phyloP scores from a whole-genome alignment of 2,113 vertebrate species.

The Rhodinocichla rosea region DNA sequence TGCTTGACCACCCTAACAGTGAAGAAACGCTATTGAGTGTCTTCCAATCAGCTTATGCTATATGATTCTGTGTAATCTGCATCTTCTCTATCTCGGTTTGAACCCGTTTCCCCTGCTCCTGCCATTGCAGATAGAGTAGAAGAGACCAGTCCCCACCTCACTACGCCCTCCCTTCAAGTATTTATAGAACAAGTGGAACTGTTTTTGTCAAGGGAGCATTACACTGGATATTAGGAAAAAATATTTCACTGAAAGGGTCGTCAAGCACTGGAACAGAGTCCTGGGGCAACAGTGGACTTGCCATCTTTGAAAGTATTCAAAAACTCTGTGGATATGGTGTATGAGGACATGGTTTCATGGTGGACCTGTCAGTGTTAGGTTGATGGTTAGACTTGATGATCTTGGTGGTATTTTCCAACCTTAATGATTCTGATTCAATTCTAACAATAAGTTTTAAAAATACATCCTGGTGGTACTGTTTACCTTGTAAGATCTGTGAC shows the following conservation, averaged over 20 bases:
- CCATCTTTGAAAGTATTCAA: neutral
- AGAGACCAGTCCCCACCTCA: no score
- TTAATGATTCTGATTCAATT: neutral
- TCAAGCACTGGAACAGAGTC: neutral
- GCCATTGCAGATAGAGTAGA: no score
- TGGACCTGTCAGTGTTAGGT: neutral
- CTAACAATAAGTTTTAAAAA: neutral
- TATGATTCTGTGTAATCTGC: neutral
- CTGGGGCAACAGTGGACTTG: accelerated
- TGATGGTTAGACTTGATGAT: neutral
- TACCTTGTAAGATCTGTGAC: neutral
- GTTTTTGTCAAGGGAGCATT: neutral
- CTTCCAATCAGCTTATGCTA: neutral
- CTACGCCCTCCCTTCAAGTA: neutral
- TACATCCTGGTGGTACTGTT: no score
- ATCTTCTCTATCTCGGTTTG: accelerated
- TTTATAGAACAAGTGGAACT: neutral
- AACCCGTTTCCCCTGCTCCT: neutral
- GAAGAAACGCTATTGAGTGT: neutral
- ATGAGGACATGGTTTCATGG: neutral
- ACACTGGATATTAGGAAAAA: neutral
- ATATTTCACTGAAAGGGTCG: neutral
- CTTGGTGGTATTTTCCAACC: neutral
- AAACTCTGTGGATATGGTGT: neutral
- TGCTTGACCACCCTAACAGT: neutral